Conservation (phyloP, 2,113 vertebrate genomes). For the Tenrec ecaudatus region DNA sequence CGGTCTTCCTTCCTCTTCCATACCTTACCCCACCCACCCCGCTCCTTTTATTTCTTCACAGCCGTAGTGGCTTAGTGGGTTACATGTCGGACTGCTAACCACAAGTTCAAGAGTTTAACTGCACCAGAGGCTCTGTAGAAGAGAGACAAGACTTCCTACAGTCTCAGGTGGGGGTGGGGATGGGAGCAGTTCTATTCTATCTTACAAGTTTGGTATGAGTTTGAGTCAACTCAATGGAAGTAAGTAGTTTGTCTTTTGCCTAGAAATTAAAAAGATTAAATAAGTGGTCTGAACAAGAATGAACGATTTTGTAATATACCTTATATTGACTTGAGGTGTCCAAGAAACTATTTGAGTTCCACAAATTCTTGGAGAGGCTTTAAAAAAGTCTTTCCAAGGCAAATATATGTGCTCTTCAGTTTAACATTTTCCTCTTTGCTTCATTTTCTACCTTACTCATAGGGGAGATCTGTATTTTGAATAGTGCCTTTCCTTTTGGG, state of each 20-base stretch:
- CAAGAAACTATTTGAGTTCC: neutral
- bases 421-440: neutral
- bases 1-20: neutral
- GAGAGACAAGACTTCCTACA: too few species aligned
- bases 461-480: constrained; percentile 10
- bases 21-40: neutral
- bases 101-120: too few species aligned
- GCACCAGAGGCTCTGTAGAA: too few species aligned
- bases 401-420: constrained; percentile 11
- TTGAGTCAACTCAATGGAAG: too few species aligned
- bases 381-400: neutral
- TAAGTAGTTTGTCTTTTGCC: neutral
- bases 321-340: neutral
- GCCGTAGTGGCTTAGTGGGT: too few species aligned
- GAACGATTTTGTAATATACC: neutral
- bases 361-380: neutral
- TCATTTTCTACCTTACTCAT: neutral
- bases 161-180: too few species aligned
- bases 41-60: too few species aligned
- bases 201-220: too few species aligned
- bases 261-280: neutral
- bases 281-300: neutral
- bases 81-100: too few species aligned
- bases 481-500: neutral
- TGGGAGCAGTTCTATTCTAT: too few species aligned